A percentile compares a stretch with the other conserved stretches of the same genome.
phyloP scores from a whole-genome alignment of 2,888 invertebrate species.

The Tipula unca region DNA sequence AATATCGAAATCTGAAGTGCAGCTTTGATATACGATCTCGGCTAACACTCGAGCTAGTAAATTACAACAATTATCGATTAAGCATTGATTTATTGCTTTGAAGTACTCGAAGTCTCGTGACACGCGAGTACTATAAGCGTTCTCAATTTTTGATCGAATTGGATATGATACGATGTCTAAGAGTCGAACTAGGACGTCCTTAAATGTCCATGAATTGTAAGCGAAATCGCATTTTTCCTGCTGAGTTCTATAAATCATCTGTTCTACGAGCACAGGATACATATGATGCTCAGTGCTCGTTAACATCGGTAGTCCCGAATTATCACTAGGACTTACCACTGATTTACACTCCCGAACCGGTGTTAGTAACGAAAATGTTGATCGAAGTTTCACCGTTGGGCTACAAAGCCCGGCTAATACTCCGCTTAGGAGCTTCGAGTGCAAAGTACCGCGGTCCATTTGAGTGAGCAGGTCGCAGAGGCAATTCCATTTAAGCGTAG shows the following conservation, averaged over 20 bases:
- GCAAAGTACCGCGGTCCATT: constrained; percentile 44
- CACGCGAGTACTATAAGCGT: constrained; percentile 35
- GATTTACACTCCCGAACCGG: constrained; percentile 39
- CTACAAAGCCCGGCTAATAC: constrained; percentile 79
- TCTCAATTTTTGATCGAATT: constrained; percentile 48
- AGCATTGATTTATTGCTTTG: constrained; percentile 44
- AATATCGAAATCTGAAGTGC: constrained; percentile 53
- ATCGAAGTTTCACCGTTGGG: constrained; percentile 62
- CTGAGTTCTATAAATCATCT: constrained; percentile 62
- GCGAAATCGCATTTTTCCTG: constrained; percentile 41
- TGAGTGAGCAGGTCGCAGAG: constrained; percentile 73
- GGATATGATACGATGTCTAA: constrained; percentile 75
- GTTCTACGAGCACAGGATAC: constrained; percentile 68
- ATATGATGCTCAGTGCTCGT: constrained; percentile 59
- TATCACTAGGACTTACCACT: constrained; percentile 58
- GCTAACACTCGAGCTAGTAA: constrained; percentile 74
- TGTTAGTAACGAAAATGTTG: constrained; percentile 63
- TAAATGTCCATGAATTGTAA: constrained; percentile 46
- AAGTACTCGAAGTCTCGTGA: constrained; percentile 40
- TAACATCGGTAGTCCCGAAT: constrained; percentile 58
- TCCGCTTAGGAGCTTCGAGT: constrained; percentile 58
- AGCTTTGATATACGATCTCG: constrained; percentile 75
- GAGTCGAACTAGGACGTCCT: constrained; percentile 74
- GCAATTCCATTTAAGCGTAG: constrained; percentile 85
- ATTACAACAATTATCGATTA: constrained; percentile 63